phyloP scores from a whole-genome alignment of 2,888 invertebrate species.

The Brassicogethes aeneus region DNA sequence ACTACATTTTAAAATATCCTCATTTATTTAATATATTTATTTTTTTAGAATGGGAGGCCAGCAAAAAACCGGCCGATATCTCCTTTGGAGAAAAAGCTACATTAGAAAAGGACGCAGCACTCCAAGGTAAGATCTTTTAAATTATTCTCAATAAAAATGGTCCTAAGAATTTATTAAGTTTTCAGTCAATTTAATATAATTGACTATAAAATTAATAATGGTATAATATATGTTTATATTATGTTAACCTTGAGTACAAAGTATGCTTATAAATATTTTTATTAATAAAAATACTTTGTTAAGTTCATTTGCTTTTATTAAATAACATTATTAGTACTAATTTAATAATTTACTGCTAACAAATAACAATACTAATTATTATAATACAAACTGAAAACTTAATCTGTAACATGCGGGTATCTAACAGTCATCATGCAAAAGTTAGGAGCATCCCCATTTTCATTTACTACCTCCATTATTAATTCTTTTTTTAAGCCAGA shows the following conservation, averaged over 20 bases:
- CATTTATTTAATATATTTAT: slow-evolving; percentile 1
- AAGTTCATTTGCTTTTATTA: no score
- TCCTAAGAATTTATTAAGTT: neutral
- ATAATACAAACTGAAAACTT: slow-evolving; percentile 1
- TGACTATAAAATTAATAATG: no score
- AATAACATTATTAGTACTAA: no score
- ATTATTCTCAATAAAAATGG: no score
- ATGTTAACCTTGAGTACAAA: no score
- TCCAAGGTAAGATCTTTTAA: slow-evolving; percentile 34
- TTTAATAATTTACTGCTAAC: no score
- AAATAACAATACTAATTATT: no score
- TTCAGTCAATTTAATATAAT: neutral
- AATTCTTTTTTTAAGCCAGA: slow-evolving; percentile 30
- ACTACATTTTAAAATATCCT: no score
- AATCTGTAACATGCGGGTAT: slow-evolving; percentile 21
- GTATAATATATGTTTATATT: no score
- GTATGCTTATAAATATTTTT: no score
- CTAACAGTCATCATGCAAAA: slow-evolving; percentile 8
- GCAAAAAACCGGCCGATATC: slow-evolving; percentile 26
- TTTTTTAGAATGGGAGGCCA: slow-evolving; percentile 38
- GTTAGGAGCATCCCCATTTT: slow-evolving; percentile 27
- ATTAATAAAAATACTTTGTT: no score
- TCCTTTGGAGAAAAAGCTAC: slow-evolving; percentile 20
- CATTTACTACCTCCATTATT: neutral
- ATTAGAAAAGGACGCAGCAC: slow-evolving; percentile 28